Evolutionary conservation across 2,797 vertebrate genomes (phyloP), one percentile per base, ranked within the genome.

Genomic region (Oreortyx pictus): DNA sequence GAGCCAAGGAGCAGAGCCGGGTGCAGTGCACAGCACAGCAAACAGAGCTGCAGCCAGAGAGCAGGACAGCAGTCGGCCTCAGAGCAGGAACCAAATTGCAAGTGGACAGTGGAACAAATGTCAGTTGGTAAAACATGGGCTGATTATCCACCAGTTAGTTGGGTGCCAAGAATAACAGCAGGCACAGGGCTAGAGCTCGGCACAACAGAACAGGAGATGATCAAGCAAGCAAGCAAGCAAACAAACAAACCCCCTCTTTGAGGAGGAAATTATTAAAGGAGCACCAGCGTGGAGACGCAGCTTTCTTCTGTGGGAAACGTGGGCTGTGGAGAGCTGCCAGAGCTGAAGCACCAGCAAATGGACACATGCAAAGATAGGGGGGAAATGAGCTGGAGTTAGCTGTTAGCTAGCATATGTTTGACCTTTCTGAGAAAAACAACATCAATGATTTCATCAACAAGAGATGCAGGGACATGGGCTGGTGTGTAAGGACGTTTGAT

Each of bases 31-130:
- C 94, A 57, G n/a, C 9, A 67, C 56, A 29, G 50, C 50, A 86
- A 90, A 64, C 73, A 59, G 86, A 92, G 86, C 91, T 72, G 76
- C 92, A 61, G 57, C 68, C 41, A 25, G 73, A 91, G 57, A 86
- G 68, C 33, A 43, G 85, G 85, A 31, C 44, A 47, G 33, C 12
- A 66, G 57, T 89, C 86, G 92, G 90, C 92, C 81, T 91, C 33
- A 47, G 80, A 95, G 74, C 72, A 93, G 86, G 82, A 82, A 64
- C 84, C 25, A 81, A 93, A 90, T 95, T 78, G 82, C 71, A 95
- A 96, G 89, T 88, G 96, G 95, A 95, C 93, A 77, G 66, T n/a
- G 56, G 88, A 89, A 86, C 68, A 82, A 94, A 90, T 84, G 41
- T 47, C 47, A 64, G 82, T 95, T 7, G 23, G 80, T 89, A 88